These are phyloP conservation scores for mouse (Mus musculus) DNA, from an alignment of 2,113 vertebrate species.

Conservation along the genomic window GRCm39 chr11:27799501-27800000, in stretches of 20 bases:
- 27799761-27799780: background rate
- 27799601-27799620: background rate
- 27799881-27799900: slow-evolving; percentile 3
- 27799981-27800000: background rate
- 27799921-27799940: background rate
- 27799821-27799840: background rate
- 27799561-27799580: background rate
- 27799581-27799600: background rate
- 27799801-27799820: background rate
- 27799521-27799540: background rate
- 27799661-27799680: background rate
- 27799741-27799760: background rate
- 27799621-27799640: background rate
- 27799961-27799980: background rate
- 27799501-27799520: background rate
- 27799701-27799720: background rate
- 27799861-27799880: background rate
- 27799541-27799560: background rate
- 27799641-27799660: background rate
- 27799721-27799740: background rate
- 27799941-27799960: background rate
- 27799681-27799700: background rate
- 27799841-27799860: background rate
- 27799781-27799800: background rate
- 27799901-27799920: background rate